phyloP scores from a whole-genome alignment of 2,797 vertebrate species.

The Trematomus bernacchii region DNA sequence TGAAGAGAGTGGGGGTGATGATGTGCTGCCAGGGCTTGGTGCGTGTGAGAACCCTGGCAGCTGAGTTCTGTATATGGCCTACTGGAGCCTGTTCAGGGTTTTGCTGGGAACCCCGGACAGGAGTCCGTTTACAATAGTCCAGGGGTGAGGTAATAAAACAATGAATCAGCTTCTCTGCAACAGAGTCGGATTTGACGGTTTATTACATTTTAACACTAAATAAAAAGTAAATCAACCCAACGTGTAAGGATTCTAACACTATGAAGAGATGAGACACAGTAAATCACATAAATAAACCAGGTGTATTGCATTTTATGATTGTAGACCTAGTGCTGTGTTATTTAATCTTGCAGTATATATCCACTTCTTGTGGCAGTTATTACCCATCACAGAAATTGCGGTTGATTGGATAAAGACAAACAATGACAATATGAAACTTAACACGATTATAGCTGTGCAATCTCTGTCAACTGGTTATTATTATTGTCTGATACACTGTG shows the following conservation, averaged over 20 bases:
- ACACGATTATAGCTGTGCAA: neutral
- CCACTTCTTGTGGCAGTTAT: neutral
- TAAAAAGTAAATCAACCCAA: neutral
- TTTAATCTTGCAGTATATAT: constrained; percentile 2
- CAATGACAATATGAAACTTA: neutral
- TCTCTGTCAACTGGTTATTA: neutral
- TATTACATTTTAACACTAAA: neutral
- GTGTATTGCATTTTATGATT: constrained; percentile 2
- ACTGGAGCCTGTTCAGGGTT: too few relatives aligned
- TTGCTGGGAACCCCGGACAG: too few relatives aligned
- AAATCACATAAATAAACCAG: neutral
- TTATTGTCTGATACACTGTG: neutral
- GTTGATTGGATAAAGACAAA: neutral
- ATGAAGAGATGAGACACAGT: neutral
- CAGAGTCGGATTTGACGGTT: neutral
- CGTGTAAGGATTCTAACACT: constrained; percentile 2
- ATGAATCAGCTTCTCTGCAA: too few relatives aligned
- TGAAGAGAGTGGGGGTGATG: too few relatives aligned
- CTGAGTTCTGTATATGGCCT: too few relatives aligned
- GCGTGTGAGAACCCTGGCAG: too few relatives aligned
- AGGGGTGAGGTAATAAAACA: too few relatives aligned
- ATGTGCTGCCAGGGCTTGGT: too few relatives aligned
- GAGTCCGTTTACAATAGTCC: too few relatives aligned
- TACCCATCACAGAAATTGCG: neutral
- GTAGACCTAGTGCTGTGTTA: neutral